Evolutionary conservation across 2,888 invertebrate genomes (phyloP).

Genomic region (Caenorhabditis japonica): DNA sequence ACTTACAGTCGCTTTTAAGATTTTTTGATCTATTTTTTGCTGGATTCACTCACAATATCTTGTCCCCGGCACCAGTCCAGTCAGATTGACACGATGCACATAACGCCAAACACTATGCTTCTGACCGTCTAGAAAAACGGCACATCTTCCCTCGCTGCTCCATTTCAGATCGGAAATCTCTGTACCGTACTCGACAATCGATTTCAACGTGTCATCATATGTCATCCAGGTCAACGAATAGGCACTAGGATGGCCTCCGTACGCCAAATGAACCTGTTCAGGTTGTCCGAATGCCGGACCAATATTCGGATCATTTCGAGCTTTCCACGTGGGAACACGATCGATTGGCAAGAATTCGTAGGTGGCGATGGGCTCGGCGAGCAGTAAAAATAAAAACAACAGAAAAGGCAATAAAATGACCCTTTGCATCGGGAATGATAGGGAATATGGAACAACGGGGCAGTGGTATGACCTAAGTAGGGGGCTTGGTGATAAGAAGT

Average conservation of each 20-base stretch:
- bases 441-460: no score
- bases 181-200: constrained; percentile 70
- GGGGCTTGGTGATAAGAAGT: no score
- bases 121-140: constrained; percentile 66
- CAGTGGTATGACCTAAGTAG: no score
- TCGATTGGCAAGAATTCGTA: constrained; percentile 26
- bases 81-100: constrained; percentile 68
- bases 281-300: constrained; percentile 73
- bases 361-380: no score
- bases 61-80: constrained; percentile 61
- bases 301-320: constrained; percentile 55
- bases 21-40: background rate
- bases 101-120: constrained; percentile 60
- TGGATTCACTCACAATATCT: constrained; percentile 63
- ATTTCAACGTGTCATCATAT: constrained; percentile 71
- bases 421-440: no score
- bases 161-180: constrained; percentile 17
- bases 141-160: constrained; percentile 38
- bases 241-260: constrained; percentile 64
- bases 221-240: constrained; percentile 74
- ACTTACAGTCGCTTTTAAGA: background rate
- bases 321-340: constrained; percentile 59
- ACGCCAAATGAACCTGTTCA: constrained; percentile 74
- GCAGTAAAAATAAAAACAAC: background rate
- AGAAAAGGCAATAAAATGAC: background rate